Base-by-base conservation (phyloP, 2,113 vertebrate genomes). In the Crypturellus undulatus region DNA sequence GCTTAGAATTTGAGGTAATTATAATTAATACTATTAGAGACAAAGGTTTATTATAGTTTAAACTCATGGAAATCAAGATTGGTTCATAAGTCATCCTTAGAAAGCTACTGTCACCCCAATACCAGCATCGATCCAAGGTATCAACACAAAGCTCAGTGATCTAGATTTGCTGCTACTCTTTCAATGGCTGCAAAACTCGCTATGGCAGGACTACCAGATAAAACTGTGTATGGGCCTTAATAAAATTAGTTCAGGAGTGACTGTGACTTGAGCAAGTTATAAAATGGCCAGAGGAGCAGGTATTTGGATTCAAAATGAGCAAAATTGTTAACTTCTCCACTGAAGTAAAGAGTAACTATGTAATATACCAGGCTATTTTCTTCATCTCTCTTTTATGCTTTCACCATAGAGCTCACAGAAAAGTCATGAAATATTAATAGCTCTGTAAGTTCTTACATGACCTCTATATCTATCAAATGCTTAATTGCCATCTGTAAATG, bases 201-300 rank as follows among this genome's bases (percentile, higher is more conserved):
- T 25, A 60, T 63, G 32, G 34, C 18, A 21, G 34, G 78, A 56
- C 2, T 2, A 65, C 18, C 49, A 84, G 7, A 22, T 76, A 47
- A 75, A 43, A 32, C 18, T 87, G 36, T 20, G 79, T 32, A 43
- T 6, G 12, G 81, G 12, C 32, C 45, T 80, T 91, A 68, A 79
- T 75, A 70, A 81, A 91, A 86, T 86, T 43, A 51, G 6, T 79
- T 94, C 65, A 85, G n/a, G 51, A 93, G 78, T 68, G 67, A 68
- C 21, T 75, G 56, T 2, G 2, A 49, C 43, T 28, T 32, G 1
- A 79, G 4, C 6, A 54, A 70, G 24, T 60, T 59, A 51, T 45
- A 65, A 91, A 89, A 18, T 63, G 91, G 42, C 28, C 14, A 70
- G 34, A 71, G 28, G 25, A 22, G 54, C 32, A 56, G 25, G 9